A percentile compares a stretch with the other conserved stretches of the same genome.
These are phyloP conservation scores for Acrocephalus scirpaceus DNA, from an alignment of 2,797 vertebrate species.

Conservation along the genomic window DNA sequence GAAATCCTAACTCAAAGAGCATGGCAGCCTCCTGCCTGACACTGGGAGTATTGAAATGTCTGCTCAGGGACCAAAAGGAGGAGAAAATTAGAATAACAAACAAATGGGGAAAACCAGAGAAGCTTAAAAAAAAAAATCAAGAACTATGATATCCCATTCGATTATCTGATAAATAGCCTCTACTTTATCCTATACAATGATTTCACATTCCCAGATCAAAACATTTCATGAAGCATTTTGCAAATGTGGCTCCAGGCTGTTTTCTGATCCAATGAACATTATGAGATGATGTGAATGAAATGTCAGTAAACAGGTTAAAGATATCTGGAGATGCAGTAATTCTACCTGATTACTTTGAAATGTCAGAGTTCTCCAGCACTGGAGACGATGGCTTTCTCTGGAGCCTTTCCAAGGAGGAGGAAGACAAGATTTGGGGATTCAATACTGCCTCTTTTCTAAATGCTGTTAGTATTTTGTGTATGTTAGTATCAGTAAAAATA, in stretches of 20 bases:
- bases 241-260: background rate
- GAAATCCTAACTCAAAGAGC: background rate
- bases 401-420: background rate
- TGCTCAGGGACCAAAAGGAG: background rate
- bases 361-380: background rate
- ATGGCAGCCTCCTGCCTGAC: background rate
- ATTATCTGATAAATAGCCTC: background rate
- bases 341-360: conserved; percentile 1
- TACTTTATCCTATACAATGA: background rate
- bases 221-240: background rate
- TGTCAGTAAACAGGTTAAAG: conserved; percentile 20
- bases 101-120: background rate
- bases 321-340: conserved; percentile 1
- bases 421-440: background rate
- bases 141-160: fast-evolving
- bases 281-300: background rate
- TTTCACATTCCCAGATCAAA: background rate
- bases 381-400: background rate
- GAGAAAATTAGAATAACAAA: background rate
- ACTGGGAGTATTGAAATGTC: background rate
- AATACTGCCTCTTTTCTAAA: background rate
- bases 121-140: background rate
- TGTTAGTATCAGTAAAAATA: background rate
- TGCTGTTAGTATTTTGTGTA: background rate
- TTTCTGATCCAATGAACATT: background rate